Base-by-base conservation (phyloP, 2,113 vertebrate species). In the Aleadryas rufinucha region DNA sequence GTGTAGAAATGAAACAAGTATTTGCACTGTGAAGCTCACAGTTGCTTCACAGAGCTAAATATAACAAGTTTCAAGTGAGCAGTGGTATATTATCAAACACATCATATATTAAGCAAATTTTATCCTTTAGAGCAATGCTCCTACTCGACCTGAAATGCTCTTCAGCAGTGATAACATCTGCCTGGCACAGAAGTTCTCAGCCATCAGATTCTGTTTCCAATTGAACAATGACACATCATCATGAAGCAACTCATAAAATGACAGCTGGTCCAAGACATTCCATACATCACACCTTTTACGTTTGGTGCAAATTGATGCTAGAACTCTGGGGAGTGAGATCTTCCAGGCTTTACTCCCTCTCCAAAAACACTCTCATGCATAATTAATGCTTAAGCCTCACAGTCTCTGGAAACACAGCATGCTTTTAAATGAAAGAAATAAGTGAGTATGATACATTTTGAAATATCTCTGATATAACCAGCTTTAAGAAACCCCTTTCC, bases 401-500 rank as follows among this genome's bases (percentile, higher is more conserved):
- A 65, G 39, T 22, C 72, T 57, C 37, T 69, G 47, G 41, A 76
- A 86, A 77, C 22, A 71, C 27, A 65, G 66, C 50, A 37, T 15
- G 44, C 41, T 93, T 81, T 75, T 50, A 89, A 71, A 71, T 31
- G 13, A 47, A 91, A 90, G 39, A 28, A 74, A 10, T 54, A 52
- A 30, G 18, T 2, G 16, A 69, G 52, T 17, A 57, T 45, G 11
- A 66, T 18, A 5, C 42, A 75, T 70, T 94, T 93, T 45, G 41
- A 93, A 74, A 59, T n/a, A 17, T 13, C 60, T 87, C 76, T 87
- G 60, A 70, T 66, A 64, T 6, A 87, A 90, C 30, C 72, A 81
- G 80, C 81, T 90, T 74, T 42, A 92, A 72, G n/a, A 88, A 96
- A 64, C 33, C n/a, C 52, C 81, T 82, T 91, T 91, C 56, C 90